Conservation (phyloP, 2,888 invertebrate species). For the Orgyia antiqua region DNA sequence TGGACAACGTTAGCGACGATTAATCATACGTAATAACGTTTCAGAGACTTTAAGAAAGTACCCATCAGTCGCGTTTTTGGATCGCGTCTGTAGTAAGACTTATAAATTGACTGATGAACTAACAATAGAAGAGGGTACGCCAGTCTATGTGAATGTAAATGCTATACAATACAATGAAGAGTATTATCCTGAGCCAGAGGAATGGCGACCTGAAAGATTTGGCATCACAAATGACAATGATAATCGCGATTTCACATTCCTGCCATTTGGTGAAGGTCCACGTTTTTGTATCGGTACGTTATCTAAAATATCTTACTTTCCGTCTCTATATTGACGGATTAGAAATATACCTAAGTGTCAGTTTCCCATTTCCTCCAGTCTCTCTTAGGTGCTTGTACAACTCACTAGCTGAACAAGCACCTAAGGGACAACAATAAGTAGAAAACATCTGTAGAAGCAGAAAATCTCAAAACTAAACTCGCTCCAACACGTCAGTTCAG, state of each 20-base stretch:
- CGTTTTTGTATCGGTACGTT: slow-evolving; percentile 43
- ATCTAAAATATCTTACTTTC: no score
- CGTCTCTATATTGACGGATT: no score
- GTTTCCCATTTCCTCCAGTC: no score
- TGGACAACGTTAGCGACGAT: no score
- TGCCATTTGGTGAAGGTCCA: slow-evolving; percentile 62
- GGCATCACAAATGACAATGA: slow-evolving; percentile 35
- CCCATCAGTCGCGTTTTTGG: slow-evolving; percentile 43
- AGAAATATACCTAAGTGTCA: no score
- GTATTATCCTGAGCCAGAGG: slow-evolving; percentile 43
- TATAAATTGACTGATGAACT: slow-evolving; percentile 45
- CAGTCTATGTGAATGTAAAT: slow-evolving; percentile 49
- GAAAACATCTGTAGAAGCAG: no score
- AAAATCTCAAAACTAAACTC: no score
- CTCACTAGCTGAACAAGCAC: no score
- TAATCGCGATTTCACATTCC: slow-evolving; percentile 43
- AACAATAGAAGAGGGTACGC: slow-evolving; percentile 41
- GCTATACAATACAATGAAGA: slow-evolving; percentile 48
- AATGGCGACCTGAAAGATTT: slow-evolving; percentile 54
- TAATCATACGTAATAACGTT: no score
- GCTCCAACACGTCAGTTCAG: no score
- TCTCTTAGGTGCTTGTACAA: no score
- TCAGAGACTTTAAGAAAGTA: slow-evolving; percentile 55
- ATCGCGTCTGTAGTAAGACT: slow-evolving; percentile 40
- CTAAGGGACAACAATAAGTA: no score